Percentiles rank a stretch among this genome's conserved stretches.
Evolutionary conservation across 2,888 invertebrate species (phyloP).

Genomic region (Hypselothyrea guttata): DNA sequence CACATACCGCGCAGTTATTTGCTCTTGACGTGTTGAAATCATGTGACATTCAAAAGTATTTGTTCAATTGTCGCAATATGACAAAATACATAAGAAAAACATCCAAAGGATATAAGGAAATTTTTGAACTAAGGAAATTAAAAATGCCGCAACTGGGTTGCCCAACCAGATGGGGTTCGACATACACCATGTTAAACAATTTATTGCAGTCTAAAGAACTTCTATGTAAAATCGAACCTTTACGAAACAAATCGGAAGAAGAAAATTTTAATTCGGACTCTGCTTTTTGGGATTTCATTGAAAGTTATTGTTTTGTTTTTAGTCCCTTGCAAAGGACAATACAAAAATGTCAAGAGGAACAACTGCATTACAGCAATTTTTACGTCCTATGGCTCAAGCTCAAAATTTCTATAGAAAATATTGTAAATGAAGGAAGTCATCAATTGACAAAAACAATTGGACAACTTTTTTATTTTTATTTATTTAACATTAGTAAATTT

Average conservation of each 20-base stretch:
- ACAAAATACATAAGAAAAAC: constrained; percentile 24
- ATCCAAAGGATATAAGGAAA: constrained; percentile 7
- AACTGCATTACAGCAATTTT: too few relatives aligned
- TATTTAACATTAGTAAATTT: too few relatives aligned
- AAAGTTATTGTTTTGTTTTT: too few relatives aligned
- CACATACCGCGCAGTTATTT: constrained; percentile 33
- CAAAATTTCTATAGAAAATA: too few relatives aligned
- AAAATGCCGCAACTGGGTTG: constrained; percentile 32
- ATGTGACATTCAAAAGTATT: constrained; percentile 11
- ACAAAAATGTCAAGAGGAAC: too few relatives aligned
- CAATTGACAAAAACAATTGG: too few relatives aligned
- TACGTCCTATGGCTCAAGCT: too few relatives aligned
- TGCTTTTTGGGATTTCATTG: constrained; percentile 8
- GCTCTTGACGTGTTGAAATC: constrained; percentile 30
- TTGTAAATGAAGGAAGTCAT: too few relatives aligned
- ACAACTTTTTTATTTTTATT: too few relatives aligned
- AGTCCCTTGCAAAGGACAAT: too few relatives aligned
- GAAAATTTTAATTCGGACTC: constrained; percentile 7
- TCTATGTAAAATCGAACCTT: constrained; percentile 8
- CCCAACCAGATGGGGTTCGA: constrained; percentile 33
- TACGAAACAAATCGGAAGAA: constrained; percentile 22
- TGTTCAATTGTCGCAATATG: too few relatives aligned
- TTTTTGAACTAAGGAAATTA: constrained; percentile 15
- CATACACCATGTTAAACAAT: constrained; percentile 14
- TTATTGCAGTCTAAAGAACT: constrained; percentile 16